phyloP scores from a whole-genome alignment of 2,797 vertebrate species.

The Orestias chungarensis region DNA sequence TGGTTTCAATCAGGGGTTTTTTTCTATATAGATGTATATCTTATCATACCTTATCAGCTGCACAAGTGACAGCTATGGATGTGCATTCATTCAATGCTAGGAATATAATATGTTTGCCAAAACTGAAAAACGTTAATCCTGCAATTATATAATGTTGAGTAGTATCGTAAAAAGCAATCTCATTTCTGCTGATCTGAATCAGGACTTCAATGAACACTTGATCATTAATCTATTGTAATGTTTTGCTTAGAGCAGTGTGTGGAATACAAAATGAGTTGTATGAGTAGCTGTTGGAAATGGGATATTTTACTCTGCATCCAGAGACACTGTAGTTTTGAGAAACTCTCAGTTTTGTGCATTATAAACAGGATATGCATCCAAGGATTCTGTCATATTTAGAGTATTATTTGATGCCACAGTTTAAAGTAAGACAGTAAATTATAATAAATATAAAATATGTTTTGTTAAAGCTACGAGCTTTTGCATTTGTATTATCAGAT shows the following conservation, averaged over 20 bases:
- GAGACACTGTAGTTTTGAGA: neutral
- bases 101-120: neutral
- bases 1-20: neutral
- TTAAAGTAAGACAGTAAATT: neutral
- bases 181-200: neutral
- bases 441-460: no score
- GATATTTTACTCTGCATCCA: neutral
- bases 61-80: neutral
- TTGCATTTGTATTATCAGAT: no score
- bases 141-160: neutral
- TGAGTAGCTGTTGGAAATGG: neutral
- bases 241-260: neutral
- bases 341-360: neutral
- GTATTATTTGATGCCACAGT: neutral
- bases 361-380: neutral
- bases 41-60: neutral
- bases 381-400: neutral
- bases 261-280: neutral
- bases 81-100: neutral
- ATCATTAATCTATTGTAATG: neutral
- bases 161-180: neutral
- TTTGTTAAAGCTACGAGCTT: no score
- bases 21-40: neutral
- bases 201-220: neutral
- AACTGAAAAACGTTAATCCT: slow-evolving; percentile 1